Evolutionary conservation across 2,888 invertebrate species (phyloP), one percentile per base, ranked within the genome.

Genomic region (Hydrotaea cyrtoneurina): DNA sequence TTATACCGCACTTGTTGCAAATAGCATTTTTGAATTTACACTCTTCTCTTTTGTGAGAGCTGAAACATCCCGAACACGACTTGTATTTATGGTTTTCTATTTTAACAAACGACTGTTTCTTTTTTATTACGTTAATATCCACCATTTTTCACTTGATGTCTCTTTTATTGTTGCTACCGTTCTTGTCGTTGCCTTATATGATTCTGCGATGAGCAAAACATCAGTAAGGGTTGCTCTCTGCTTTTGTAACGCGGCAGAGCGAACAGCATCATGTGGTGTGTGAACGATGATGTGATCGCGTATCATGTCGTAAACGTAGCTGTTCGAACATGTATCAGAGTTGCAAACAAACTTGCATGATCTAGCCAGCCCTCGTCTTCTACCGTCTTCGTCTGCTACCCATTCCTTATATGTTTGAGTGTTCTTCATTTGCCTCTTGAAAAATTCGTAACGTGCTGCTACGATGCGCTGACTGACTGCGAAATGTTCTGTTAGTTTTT

Each of bases 351-450:
- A 86, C 2, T 73, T 46, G 36, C 85, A 86, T 15, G 78, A 71
- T 57, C 81, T 50, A 17, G 83, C 85, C 31, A 83, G 26, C 1
- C 84, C 86, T 5, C 86, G 69, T n/a, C n/a, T n/a, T n/a, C n/a
- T n/a, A n/a, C n/a, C n/a, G n/a, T n/a, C n/a, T 15, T 82, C 62
- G n/a, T 86, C 85, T 55, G 86, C 83, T 62, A 85, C 39, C 84
- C 83, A 85, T n/a, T 86, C 81, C 73, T 81, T 71, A n/a, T 82
- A 82, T 31, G 78, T 59, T 71, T 80, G 82, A 36, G 79, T 72
- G 19, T 21, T 15, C 36, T 76, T 82, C 83, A 81, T 86, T 77
- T 77, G 55, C 19, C 69, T 71, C 31, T 83, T 78, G 17, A 85
- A 77, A 85, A 66, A 66, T 21, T 80, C 76, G 66, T 80, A 80